Evolutionary conservation across 2,113 vertebrate genomes (phyloP).

Genomic region (Ageneiosus marmoratus): DNA sequence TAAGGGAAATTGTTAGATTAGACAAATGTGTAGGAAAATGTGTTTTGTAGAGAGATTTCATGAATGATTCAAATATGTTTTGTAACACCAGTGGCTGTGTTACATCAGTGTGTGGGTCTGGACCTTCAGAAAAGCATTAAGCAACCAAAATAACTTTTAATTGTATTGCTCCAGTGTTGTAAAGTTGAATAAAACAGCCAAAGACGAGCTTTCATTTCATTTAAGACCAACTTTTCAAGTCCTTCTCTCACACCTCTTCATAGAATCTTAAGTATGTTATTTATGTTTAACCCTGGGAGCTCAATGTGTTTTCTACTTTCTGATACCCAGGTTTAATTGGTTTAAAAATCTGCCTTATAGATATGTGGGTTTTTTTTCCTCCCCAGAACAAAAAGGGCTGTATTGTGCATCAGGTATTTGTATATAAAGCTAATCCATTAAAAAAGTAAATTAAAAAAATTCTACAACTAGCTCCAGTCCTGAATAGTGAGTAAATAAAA

Average conservation of each 20-base stretch:
- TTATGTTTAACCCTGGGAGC: not conserved
- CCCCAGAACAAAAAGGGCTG: not conserved
- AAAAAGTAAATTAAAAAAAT: not conserved
- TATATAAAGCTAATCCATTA: not conserved
- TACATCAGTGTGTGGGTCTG: not conserved
- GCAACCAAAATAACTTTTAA: not conserved
- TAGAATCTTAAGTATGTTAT: not conserved
- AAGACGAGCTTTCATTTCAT: no score
- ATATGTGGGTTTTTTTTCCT: not conserved
- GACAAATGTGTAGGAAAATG: not conserved
- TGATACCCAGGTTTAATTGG: not conserved
- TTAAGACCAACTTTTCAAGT: not conserved
- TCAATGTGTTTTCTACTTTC: not conserved
- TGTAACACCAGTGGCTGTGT: not conserved
- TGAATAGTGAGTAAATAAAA: not conserved
- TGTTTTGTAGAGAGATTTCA: not conserved
- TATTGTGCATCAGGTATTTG: not conserved
- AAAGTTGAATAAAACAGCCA: constrained; percentile 16
- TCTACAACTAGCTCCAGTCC: not conserved
- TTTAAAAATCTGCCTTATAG: not conserved
- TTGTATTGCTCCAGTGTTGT: not conserved
- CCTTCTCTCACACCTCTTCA: not conserved
- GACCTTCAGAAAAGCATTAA: not conserved
- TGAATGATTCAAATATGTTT: not conserved
- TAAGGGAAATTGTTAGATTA: not conserved